Conservation (phyloP, 2,113 vertebrate genomes). For the Chamaetylas fuelleborni region DNA sequence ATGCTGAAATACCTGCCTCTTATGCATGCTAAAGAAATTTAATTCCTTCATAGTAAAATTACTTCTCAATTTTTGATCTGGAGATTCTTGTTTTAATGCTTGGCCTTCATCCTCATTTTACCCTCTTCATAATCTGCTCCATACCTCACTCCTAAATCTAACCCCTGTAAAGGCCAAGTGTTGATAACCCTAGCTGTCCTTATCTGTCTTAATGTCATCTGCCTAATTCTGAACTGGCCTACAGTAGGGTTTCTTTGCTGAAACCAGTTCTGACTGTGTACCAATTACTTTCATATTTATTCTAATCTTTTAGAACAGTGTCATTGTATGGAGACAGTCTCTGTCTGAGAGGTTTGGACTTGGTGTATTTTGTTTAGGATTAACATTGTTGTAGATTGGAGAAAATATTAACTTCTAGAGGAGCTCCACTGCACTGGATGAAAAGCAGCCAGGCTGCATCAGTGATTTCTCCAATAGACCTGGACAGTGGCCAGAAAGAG, state of each 20-base stretch:
- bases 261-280: neutral
- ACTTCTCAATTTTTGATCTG: neutral
- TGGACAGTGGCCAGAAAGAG: neutral
- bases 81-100: neutral
- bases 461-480: neutral
- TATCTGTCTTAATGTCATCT: neutral
- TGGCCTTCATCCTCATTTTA: neutral
- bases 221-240: neutral
- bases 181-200: neutral
- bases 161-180: neutral
- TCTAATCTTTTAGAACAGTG: neutral
- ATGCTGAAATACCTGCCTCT: neutral
- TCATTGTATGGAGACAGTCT: neutral
- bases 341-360: neutral
- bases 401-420: neutral
- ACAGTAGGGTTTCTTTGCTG: neutral
- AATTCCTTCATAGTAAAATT: neutral
- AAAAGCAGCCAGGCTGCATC: neutral
- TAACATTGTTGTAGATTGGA: neutral
- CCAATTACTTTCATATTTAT: neutral
- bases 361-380: neutral
- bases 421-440: neutral
- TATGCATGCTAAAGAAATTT: neutral
- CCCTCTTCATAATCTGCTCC: neutral
- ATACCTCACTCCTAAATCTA: neutral